Evolutionary conservation across 2,888 invertebrate genomes (phyloP).

Genomic region (Ptilodon capucinus): DNA sequence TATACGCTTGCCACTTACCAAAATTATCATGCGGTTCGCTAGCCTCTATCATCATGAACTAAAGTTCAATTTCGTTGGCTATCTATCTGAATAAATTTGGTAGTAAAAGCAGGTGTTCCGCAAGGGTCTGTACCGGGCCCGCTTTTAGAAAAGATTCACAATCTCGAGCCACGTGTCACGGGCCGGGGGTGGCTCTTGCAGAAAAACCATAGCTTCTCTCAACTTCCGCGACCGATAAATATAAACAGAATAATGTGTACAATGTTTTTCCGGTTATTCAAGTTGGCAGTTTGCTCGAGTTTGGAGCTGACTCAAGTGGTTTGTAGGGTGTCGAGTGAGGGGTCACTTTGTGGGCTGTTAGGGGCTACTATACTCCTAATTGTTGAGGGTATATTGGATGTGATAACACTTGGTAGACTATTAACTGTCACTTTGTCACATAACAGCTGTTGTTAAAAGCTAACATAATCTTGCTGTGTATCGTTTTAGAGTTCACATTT

Average conservation of each 20-base stretch:
- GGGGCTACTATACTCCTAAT: constrained; percentile 35
- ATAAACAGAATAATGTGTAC: constrained; percentile 77
- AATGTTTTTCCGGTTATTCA: constrained; percentile 78
- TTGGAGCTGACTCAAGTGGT: constrained; percentile 62
- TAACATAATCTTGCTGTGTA: no score
- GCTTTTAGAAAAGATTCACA: constrained; percentile 76
- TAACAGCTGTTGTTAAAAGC: no score
- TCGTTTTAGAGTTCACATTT: no score
- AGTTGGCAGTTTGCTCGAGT: constrained; percentile 55
- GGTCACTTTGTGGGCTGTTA: constrained; percentile 32
- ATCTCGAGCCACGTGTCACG: constrained; percentile 75
- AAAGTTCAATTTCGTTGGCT: constrained; percentile 39
- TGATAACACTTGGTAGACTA: constrained; percentile 18
- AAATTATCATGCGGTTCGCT: constrained; percentile 19
- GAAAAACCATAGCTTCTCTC: constrained; percentile 74
- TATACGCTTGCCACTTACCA: constrained; percentile 62
- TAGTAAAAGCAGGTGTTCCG: constrained; percentile 71
- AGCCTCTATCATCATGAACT: constrained; percentile 38
- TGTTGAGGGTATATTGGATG: constrained; percentile 26
- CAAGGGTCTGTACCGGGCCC: constrained; percentile 67
- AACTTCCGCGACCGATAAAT: constrained; percentile 75
- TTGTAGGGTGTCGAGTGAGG: constrained; percentile 59
- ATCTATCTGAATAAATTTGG: constrained; percentile 21
- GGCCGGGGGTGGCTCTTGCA: constrained; percentile 66
- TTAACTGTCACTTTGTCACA: not conserved